Evolutionary conservation across 2,113 vertebrate genomes (phyloP).

Genomic region (Carollia perspicillata): DNA sequence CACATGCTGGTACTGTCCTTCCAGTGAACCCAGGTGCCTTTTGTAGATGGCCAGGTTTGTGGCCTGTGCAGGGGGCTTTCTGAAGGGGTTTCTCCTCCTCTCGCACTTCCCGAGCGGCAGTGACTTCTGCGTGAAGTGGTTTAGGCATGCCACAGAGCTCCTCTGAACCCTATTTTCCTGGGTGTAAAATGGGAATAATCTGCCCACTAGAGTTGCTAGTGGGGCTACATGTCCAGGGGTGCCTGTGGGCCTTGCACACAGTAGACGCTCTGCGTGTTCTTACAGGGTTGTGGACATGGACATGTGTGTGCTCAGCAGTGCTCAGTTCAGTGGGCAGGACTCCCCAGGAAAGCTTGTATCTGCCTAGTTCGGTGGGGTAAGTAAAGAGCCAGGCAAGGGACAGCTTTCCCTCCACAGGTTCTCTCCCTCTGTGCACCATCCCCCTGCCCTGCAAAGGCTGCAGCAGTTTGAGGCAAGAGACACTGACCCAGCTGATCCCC

Average conservation of each 20-base stretch:
- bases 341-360: background rate
- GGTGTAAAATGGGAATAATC: background rate
- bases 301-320: background rate
- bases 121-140: background rate
- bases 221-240: background rate
- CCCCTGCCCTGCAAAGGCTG: background rate
- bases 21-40: background rate
- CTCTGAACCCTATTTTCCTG: background rate
- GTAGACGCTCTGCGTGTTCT: background rate
- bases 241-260: background rate
- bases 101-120: background rate
- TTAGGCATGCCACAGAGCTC: background rate
- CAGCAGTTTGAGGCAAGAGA: constrained; percentile 58
- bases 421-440: background rate
- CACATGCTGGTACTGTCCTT: background rate
- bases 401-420: background rate
- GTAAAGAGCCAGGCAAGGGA: background rate
- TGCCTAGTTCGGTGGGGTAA: background rate
- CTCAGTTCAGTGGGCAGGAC: background rate
- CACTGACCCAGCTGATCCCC: constrained; percentile 35
- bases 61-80: background rate
- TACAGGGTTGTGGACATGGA: background rate
- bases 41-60: background rate
- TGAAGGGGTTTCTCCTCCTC: background rate
- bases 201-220: too few species aligned